Evolutionary conservation across 2,888 invertebrate species (phyloP).

Genomic region (Sesamia inferens): DNA sequence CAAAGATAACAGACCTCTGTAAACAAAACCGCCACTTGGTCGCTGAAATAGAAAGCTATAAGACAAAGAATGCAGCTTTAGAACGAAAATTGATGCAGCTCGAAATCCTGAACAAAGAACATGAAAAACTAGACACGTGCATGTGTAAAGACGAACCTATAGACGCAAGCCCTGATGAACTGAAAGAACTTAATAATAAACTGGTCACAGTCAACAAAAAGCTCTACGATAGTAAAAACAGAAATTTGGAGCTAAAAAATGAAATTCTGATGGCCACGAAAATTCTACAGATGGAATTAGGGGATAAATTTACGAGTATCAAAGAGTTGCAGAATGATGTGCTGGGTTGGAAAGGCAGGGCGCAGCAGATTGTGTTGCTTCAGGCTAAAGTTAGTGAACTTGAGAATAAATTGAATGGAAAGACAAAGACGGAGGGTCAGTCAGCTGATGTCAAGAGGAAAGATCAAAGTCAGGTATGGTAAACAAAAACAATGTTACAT

Average conservation of each 20-base stretch:
- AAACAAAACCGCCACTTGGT: constrained; percentile 92
- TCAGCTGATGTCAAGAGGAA: constrained; percentile 73
- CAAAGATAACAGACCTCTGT: constrained; percentile 92
- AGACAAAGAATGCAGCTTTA: constrained; percentile 89
- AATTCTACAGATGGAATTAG: constrained; percentile 93
- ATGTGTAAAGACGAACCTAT: constrained; percentile 86
- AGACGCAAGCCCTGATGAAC: constrained; percentile 82
- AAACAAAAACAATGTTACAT: not conserved
- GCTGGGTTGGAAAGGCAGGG: constrained; percentile 93
- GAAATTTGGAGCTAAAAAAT: constrained; percentile 92
- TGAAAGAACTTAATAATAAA: constrained; percentile 91
- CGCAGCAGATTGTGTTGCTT: constrained; percentile 93
- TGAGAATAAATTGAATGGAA: constrained; percentile 90
- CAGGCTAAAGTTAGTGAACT: constrained; percentile 92
- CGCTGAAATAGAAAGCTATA: constrained; percentile 90
- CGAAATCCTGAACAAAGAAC: constrained; percentile 80
- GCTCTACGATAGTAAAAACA: constrained; percentile 92
- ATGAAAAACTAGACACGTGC: constrained; percentile 78
- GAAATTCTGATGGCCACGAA: constrained; percentile 93
- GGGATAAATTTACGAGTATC: constrained; percentile 92
- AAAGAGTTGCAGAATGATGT: constrained; percentile 90
- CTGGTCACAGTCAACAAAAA: constrained; percentile 90
- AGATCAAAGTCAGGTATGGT: constrained; percentile 78
- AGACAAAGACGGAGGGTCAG: constrained; percentile 71
- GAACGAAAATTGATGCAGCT: constrained; percentile 87